Evolutionary conservation across 2,888 invertebrate species (phyloP), one percentile per base, ranked within the genome.

Genomic region (Cerastis leucographa): DNA sequence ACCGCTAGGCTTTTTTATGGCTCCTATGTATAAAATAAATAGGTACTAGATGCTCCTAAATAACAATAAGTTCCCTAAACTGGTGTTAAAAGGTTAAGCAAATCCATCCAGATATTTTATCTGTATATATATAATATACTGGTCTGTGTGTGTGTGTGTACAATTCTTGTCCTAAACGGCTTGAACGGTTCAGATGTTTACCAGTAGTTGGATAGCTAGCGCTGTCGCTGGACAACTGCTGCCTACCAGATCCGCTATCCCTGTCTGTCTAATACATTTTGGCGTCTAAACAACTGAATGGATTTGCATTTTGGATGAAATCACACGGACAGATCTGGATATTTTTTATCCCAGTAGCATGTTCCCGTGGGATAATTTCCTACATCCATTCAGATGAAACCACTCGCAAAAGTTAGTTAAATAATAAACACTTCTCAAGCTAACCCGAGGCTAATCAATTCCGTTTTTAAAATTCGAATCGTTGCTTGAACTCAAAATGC

Each of bases 21-120:
- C n/a, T n/a, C n/a, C 64, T 44, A 22, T 76, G 17, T 51, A 12
- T 19, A 49, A 49, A 46, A 49, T 49, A 0, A 42, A 19, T 74
- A 46, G 65, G 72, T 59, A n/a, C 29, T 62, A 29, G 51, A 19
- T 6, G 12, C 3, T 40, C 22, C 68, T 70, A n/a, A 70, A n/a
- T n/a, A 42, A 25, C 22, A 22, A 51, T 46, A 17, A 14, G 44
- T 5, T 0, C 44, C 19, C 19, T 22, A 49, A 19, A 49, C 19
- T 49, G 8, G 19, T 3, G 49, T 8, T 49, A 49, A 19, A 49
- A 49, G 22, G 49, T 35, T 35, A 35, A 35, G 1, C 35, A 35
- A 35, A 35, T 35, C 35, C 35, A 35, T 35, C 35, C 35, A 35
- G 35, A 35, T 35, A n/a, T n/a, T n/a, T 35, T 44, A 44, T 44